These are phyloP conservation scores for Hippopotamyrus pictus DNA, from an alignment of 2,797 vertebrate species.

Conservation along the genomic window DNA sequence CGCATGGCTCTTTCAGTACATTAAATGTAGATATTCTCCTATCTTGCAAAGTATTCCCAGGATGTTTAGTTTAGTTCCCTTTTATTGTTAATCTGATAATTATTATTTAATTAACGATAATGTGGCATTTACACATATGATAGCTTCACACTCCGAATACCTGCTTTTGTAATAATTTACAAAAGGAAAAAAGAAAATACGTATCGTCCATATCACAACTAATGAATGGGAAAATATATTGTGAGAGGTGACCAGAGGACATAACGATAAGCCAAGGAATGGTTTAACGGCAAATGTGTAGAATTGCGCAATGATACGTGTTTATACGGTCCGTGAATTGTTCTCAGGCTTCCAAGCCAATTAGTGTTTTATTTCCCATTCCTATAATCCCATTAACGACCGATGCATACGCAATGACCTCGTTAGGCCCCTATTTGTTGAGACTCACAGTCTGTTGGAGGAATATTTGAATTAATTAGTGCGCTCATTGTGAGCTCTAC, in stretches of 20 bases:
- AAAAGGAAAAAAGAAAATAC: neutral
- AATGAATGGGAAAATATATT: neutral
- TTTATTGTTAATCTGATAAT: neutral
- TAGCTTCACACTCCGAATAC: neutral
- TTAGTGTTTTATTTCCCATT: constrained; percentile 18
- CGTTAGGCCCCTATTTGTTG: constrained; percentile 2
- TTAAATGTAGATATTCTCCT: neutral
- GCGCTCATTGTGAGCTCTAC: neutral
- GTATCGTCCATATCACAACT: neutral
- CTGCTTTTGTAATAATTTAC: neutral
- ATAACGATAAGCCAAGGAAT: neutral
- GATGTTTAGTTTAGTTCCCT: neutral
- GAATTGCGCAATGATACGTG: constrained; percentile 11
- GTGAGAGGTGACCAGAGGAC: neutral
- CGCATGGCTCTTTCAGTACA: neutral
- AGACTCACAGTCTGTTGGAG: constrained; percentile 2
- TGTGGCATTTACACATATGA: neutral
- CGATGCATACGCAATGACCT: constrained; percentile 15
- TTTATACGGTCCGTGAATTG: constrained; percentile 4
- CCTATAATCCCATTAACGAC: constrained; percentile 21
- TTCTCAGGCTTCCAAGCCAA: constrained; percentile 16
- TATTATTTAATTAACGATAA: neutral
- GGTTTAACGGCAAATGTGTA: neutral
- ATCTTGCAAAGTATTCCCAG: neutral
- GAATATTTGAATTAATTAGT: constrained; percentile 11